Evolutionary conservation across 1,140 invertebrate genomes (phyloP).

Genomic region (Vanessa tameamea): DNA sequence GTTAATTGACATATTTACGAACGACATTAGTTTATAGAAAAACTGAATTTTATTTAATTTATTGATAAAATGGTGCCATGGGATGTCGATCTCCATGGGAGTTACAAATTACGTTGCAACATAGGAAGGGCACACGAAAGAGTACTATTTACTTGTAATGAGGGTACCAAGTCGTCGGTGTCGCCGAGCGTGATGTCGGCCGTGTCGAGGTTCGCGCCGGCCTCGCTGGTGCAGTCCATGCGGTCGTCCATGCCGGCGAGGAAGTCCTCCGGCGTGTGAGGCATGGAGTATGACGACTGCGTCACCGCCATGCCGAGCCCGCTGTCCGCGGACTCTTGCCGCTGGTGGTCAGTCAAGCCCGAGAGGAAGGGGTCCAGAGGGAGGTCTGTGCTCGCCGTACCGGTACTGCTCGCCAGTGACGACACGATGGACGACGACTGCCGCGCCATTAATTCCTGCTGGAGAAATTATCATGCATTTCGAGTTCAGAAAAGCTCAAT

Average conservation of each 20-base stretch:
- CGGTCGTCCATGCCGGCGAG: slow-evolving; percentile 93
- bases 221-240: slow-evolving; percentile 89
- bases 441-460: slow-evolving; percentile 88
- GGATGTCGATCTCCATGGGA: too few species aligned
- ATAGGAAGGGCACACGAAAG: not conserved
- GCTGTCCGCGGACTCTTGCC: slow-evolving; percentile 96
- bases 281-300: slow-evolving; percentile 91
- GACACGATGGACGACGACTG: slow-evolving; percentile 78
- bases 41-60: too few species aligned
- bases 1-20: too few species aligned
- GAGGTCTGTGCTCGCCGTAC: slow-evolving; percentile 73
- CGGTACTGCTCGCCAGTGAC: slow-evolving; percentile 77
- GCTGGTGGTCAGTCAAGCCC: slow-evolving; percentile 90
- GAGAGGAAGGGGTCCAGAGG: slow-evolving; percentile 90
- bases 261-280: slow-evolving; percentile 96
- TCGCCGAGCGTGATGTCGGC: slow-evolving; percentile 73
- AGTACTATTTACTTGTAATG: slow-evolving; percentile 84
- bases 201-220: slow-evolving; percentile 72
- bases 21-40: too few species aligned
- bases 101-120: not conserved
- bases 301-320: slow-evolving; percentile 90
- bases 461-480: slow-evolving; percentile 46
- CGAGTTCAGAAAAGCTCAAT: slow-evolving; percentile 37
- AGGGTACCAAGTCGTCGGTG: slow-evolving; percentile 94
- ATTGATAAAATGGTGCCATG: too few species aligned